Conservation (phyloP, 1,140 invertebrate genomes). For the Mylabris phalerata region DNA sequence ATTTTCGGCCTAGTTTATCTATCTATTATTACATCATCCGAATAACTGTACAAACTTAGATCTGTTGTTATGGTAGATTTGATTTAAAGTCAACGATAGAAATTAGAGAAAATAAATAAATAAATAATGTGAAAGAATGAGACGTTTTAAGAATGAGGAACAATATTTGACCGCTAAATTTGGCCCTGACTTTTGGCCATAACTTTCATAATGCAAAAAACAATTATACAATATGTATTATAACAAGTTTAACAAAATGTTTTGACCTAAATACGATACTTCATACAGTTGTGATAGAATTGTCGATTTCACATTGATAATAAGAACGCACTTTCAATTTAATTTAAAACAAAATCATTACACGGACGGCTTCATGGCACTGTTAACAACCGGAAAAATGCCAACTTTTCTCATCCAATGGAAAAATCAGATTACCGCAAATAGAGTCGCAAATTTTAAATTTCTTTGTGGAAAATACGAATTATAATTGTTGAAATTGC, state of each 20-base stretch:
- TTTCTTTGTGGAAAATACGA: too few relatives aligned
- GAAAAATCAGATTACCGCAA: too few relatives aligned
- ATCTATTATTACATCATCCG: too few relatives aligned
- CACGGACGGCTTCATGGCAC: not conserved
- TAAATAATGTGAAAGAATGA: too few relatives aligned
- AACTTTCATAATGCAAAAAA: slow-evolving; percentile 25
- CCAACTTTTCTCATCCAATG: too few relatives aligned
- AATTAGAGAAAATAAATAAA: too few relatives aligned
- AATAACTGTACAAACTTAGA: too few relatives aligned
- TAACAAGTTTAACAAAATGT: slow-evolving; percentile 7
- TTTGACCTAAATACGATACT: slow-evolving; percentile 22
- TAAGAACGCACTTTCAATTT: slow-evolving; percentile 12
- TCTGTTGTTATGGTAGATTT: too few relatives aligned
- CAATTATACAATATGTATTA: slow-evolving; percentile 21
- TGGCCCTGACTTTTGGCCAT: slow-evolving; percentile 28
- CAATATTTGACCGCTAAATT: slow-evolving; percentile 25
- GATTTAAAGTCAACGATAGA: too few relatives aligned
- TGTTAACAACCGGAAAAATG: not conserved
- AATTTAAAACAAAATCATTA: not conserved
- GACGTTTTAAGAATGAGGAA: slow-evolving; percentile 23
- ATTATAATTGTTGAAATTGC: too few relatives aligned
- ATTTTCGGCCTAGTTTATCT: too few relatives aligned
- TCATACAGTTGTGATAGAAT: not conserved
- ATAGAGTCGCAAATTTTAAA: too few relatives aligned
- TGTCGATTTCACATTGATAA: not conserved